Percentiles rank a stretch among this genome's conserved stretches.
phyloP scores from a whole-genome alignment of 2,113 vertebrate genomes.

The Ascaphus truei region DNA sequence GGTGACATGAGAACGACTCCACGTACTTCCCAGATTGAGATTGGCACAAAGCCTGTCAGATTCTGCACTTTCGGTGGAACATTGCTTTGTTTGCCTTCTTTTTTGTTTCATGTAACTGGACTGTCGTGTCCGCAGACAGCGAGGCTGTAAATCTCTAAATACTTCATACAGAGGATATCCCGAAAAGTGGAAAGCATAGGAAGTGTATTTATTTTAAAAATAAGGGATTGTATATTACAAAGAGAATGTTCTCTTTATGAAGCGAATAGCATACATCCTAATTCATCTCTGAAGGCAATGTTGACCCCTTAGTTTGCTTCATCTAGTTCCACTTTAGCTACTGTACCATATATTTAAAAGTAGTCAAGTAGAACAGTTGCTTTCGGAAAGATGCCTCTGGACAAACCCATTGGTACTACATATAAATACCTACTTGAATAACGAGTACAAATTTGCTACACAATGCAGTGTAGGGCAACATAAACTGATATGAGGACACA shows the following conservation, averaged over 20 bases:
- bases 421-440: too few species aligned
- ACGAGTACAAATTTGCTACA: too few species aligned
- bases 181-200: neutral
- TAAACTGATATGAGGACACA: too few species aligned
- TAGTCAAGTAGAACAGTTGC: too few species aligned
- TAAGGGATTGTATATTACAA: neutral
- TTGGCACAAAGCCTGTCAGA: conserved; percentile 1
- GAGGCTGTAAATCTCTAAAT: conserved; percentile 17
- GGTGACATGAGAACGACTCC: neutral
- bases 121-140: conserved; percentile 1
- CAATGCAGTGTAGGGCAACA: too few species aligned
- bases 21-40: neutral
- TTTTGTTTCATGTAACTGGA: conserved; percentile 13
- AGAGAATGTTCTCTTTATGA: neutral
- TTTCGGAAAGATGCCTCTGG: too few species aligned
- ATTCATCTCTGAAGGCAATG: neutral
- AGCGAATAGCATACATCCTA: neutral
- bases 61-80: neutral
- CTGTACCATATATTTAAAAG: too few species aligned
- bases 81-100: neutral
- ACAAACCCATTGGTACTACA: too few species aligned
- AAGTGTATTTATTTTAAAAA: neutral
- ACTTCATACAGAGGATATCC: conserved; percentile 11
- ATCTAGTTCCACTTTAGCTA: too few species aligned
- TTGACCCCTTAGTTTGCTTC: too few species aligned